phyloP scores from a whole-genome alignment of 2,797 vertebrate genomes.

The Syncerus caffer region DNA sequence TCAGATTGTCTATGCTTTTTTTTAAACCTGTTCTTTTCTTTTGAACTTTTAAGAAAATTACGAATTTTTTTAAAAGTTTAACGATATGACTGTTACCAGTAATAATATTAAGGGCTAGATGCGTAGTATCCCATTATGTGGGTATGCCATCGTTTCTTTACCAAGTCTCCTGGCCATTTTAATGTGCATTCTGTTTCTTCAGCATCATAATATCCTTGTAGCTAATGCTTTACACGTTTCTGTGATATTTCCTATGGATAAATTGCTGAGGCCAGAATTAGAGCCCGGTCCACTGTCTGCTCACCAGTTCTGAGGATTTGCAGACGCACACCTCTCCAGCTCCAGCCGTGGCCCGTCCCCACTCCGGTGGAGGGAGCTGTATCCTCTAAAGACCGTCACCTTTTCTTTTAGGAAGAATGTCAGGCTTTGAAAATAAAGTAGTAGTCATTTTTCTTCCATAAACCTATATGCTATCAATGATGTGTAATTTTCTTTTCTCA shows the following conservation, averaged over 20 bases:
- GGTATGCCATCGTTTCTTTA: neutral
- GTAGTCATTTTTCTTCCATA: neutral
- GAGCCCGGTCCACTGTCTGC: neutral
- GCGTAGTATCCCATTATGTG: neutral
- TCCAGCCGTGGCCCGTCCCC: neutral
- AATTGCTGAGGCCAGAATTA: neutral
- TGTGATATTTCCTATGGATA: neutral
- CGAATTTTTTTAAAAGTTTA: neutral
- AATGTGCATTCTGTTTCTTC: neutral
- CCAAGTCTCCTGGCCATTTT: neutral
- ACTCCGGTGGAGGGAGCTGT: neutral
- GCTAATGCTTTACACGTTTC: neutral
- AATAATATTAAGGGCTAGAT: neutral
- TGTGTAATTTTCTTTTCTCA: neutral
- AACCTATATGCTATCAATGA: neutral
- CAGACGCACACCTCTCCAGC: neutral
- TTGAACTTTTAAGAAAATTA: neutral
- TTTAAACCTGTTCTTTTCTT: neutral
- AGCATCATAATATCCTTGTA: neutral
- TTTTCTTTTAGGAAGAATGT: neutral
- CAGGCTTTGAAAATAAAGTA: neutral
- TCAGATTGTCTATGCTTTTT: neutral
- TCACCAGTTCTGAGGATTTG: neutral
- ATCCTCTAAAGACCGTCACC: neutral
- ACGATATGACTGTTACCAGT: neutral